phyloP scores from a whole-genome alignment of 2,113 vertebrate genomes.

The Actinemys pallida region DNA sequence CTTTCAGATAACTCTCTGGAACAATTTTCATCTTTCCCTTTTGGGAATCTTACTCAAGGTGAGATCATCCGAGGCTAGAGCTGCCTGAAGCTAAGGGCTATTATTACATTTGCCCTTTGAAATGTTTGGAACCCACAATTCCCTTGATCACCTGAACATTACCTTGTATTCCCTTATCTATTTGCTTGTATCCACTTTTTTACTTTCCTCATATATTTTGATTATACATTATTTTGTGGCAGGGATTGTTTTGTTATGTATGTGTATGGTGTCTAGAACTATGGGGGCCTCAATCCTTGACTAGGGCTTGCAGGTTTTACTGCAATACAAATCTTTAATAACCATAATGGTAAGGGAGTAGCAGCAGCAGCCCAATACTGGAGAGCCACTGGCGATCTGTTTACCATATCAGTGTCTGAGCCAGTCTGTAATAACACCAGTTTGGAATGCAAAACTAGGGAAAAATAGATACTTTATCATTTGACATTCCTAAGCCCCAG shows the following conservation, averaged over 20 bases:
- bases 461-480: background rate
- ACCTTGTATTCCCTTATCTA: background rate
- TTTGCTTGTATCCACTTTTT: background rate
- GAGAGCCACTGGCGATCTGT: slow-evolving; percentile 8
- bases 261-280: background rate
- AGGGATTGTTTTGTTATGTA: background rate
- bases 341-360: background rate
- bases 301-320: background rate
- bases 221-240: background rate
- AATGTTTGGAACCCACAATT: background rate
- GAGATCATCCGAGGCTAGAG: background rate
- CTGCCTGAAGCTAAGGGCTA: background rate
- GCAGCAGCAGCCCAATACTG: background rate
- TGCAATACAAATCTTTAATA: background rate
- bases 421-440: background rate
- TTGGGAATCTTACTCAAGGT: background rate
- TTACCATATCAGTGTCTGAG: background rate
- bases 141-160: background rate
- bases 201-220: background rate
- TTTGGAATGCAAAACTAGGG: slow-evolving; percentile 28
- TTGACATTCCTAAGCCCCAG: background rate
- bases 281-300: background rate
- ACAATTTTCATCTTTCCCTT: background rate
- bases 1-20: background rate
- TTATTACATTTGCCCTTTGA: background rate